Evolutionary conservation across 2,797 vertebrate species (phyloP).

Genomic region (Falco peregrinus): DNA sequence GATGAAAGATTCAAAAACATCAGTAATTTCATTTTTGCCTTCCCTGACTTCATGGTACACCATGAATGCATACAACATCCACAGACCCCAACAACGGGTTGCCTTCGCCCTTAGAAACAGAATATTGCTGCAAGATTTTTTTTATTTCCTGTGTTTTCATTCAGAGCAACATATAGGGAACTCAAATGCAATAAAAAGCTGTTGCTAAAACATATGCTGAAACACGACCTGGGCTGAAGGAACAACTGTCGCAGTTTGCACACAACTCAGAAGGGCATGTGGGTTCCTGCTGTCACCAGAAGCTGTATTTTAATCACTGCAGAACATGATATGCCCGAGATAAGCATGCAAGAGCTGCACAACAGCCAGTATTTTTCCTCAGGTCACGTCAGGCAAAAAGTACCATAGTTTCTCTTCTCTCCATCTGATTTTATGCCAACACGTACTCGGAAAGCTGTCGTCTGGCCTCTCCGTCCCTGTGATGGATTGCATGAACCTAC

Average conservation of each 20-base stretch:
- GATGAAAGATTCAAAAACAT: neutral
- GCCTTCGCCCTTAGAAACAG: neutral
- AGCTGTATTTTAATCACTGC: conserved; percentile 45
- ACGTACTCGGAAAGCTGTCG: neutral
- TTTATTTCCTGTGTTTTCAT: neutral
- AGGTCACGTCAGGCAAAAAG: conserved; percentile 23
- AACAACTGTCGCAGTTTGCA: conserved; percentile 25
- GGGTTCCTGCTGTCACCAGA: conserved; percentile 21
- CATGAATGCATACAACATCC: neutral
- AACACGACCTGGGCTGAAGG: neutral
- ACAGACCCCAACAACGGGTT: neutral
- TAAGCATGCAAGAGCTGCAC: neutral
- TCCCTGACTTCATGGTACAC: neutral
- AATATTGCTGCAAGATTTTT: neutral
- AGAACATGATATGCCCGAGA: conserved; percentile 7
- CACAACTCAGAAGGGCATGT: conserved; percentile 28
- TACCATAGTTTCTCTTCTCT: conserved; percentile 1
- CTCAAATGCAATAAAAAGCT: neutral
- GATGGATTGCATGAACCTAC: conserved; percentile 14
- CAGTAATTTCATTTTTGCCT: neutral
- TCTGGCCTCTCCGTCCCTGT: neutral
- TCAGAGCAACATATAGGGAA: neutral
- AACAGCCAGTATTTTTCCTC: conserved; percentile 33
- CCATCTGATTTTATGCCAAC: conserved; percentile 30
- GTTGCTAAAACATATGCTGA: neutral